Evolutionary conservation across 2,888 invertebrate species (phyloP), one percentile per base, ranked within the genome.

Genomic region (Perizoma affinitatum): DNA sequence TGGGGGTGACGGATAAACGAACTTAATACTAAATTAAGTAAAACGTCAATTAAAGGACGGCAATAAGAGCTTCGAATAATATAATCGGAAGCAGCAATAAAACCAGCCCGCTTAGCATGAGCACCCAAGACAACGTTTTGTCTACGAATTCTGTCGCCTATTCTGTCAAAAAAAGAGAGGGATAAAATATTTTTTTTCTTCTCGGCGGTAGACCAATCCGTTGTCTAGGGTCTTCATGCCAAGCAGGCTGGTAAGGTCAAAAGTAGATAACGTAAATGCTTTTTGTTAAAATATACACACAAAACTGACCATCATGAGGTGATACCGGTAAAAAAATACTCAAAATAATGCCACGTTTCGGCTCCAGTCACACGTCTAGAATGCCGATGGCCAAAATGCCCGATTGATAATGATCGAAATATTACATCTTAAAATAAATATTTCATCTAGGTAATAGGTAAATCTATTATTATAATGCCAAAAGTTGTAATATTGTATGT

Each of bases 21-120:
- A 87, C 88, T 86, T 88, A 87, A 82, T 76, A 87, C 88, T 90
- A 90, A 90, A 89, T 90, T 90, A 90, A 92, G 89, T 90, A 90
- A 86, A 86, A 85, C 80, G 81, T 85, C 84, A 84, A 88, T 80
- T 86, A 83, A 82, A 87, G 90, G 91, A 91, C 91, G 91, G 91
- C 81, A 86, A 84, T 58, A 66, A 67, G 71, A 79, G 79, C 76
- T 75, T 75, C 79, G 79, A 79, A 73, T 74, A 70, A 75, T n/a
- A n/a, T n/a, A n/a, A 3, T 72, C 74, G 75, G 82, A 84, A 85
- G 84, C 85, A 81, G 84, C 77, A 85, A 86, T 79, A 79, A 78
- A 86, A 85, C 80, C 46, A 61, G n/a, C n/a, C n/a, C n/a, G n/a
- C n/a, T n/a, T n/a, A n/a, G n/a, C n/a, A n/a, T n/a, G n/a, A n/a